phyloP scores from a whole-genome alignment of 2,797 vertebrate genomes.

The Eleutherodactylus coqui region DNA sequence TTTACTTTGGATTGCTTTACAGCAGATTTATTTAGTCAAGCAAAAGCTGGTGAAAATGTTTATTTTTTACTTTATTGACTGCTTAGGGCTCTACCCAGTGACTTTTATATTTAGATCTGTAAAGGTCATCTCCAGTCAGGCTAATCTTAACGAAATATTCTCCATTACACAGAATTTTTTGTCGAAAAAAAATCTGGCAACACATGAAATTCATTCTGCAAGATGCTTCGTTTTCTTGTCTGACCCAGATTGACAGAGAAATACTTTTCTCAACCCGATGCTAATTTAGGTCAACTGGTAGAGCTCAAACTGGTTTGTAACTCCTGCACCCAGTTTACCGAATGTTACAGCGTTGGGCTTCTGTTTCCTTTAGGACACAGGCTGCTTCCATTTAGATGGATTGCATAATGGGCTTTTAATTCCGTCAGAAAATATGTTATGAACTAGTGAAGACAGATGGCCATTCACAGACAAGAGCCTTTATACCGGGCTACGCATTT shows the following conservation, averaged over 20 bases:
- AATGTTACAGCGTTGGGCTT: constrained; percentile 21
- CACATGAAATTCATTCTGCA: neutral
- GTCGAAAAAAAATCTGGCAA: neutral
- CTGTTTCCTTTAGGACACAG: constrained; percentile 24
- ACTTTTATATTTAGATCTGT: constrained; percentile 21
- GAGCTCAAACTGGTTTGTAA: constrained; percentile 15
- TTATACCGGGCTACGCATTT: constrained; percentile 30
- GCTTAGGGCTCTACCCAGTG: neutral
- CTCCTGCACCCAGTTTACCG: constrained; percentile 37
- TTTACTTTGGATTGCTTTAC: neutral
- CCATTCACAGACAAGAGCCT: constrained; percentile 36
- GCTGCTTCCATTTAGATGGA: constrained; percentile 19
- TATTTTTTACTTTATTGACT: neutral
- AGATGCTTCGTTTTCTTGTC: neutral
- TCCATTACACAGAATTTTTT: constrained; percentile 17
- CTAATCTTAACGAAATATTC: constrained; percentile 15
- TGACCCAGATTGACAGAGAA: neutral
- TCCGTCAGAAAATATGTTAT: constrained; percentile 56
- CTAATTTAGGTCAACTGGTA: constrained; percentile 39
- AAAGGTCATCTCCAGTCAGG: constrained; percentile 29
- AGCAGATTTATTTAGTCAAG: neutral
- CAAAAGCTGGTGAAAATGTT: constrained; percentile 3
- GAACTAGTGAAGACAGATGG: constrained; percentile 58
- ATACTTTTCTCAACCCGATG: constrained; percentile 10
- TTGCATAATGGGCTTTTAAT: constrained; percentile 57